Percentiles rank a stretch among this genome's conserved stretches.
Conservation (phyloP, 2,888 invertebrate genomes). For the Eupithecia centaureata region DNA sequence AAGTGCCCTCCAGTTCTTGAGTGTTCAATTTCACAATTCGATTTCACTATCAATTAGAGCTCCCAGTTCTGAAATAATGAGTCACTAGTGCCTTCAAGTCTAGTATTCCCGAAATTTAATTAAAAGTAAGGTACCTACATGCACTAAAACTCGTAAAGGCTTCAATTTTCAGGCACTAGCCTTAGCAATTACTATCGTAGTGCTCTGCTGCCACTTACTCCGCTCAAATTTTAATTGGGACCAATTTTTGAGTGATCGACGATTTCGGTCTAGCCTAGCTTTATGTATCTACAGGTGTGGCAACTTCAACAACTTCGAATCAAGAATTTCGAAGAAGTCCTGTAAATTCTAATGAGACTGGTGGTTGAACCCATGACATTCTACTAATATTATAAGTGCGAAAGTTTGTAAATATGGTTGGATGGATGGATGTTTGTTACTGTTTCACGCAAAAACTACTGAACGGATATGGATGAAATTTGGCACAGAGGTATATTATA, state of each 20-base stretch:
- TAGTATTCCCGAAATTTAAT: conserved; percentile 38
- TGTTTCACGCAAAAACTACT: too few species aligned
- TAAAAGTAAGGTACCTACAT: conserved; percentile 30
- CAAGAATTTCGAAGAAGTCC: too few species aligned
- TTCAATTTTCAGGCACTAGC: conserved; percentile 46
- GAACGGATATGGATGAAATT: too few species aligned
- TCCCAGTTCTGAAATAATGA: conserved; percentile 30
- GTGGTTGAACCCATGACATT: too few species aligned
- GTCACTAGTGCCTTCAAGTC: conserved; percentile 24
- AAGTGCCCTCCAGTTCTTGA: not conserved
- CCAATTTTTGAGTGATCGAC: conserved; percentile 63
- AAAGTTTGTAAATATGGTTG: too few species aligned
- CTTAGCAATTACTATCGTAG: conserved; percentile 58
- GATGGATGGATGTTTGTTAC: too few species aligned
- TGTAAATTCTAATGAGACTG: too few species aligned
- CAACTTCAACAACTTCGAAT: not conserved
- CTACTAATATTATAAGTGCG: too few species aligned
- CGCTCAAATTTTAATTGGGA: conserved; percentile 76
- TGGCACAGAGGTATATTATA: too few species aligned
- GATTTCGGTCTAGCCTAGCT: conserved; percentile 42
- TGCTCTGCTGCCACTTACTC: conserved; percentile 54
- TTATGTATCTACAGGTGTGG: not conserved
- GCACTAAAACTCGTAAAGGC: conserved; percentile 47
- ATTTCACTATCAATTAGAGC: conserved; percentile 30
- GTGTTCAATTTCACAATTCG: conserved; percentile 15